Evolutionary conservation across 2,113 vertebrate genomes (phyloP).

Genomic region (Melanostigma gelatinosum): DNA sequence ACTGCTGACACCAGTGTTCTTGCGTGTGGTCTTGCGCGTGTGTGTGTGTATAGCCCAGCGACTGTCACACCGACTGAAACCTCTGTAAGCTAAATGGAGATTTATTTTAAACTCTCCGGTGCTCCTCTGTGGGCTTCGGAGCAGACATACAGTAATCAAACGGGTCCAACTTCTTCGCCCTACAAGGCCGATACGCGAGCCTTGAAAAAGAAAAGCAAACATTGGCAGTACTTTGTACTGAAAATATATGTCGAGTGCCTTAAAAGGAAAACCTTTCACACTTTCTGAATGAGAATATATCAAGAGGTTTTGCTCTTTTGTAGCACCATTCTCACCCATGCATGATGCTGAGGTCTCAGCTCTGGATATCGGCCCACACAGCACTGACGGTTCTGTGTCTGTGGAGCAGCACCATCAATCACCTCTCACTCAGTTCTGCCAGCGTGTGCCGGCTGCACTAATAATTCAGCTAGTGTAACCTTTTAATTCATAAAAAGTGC

Average conservation of each 20-base stretch:
- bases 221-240: neutral
- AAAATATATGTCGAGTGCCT: neutral
- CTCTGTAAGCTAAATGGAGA: conserved; percentile 74
- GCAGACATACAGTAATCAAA: conserved; percentile 52
- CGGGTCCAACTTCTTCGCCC: conserved; percentile 47
- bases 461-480: conserved; percentile 24
- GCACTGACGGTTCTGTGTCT: conserved; percentile 45
- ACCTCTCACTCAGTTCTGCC: neutral
- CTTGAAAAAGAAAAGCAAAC: neutral
- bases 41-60: neutral
- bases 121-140: conserved; percentile 33
- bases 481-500: neutral
- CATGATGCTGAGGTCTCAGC: conserved; percentile 45
- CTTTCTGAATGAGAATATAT: conserved; percentile 21
- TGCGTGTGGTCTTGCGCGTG: conserved; percentile 41
- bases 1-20: conserved; percentile 74
- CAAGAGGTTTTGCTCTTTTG: conserved; percentile 3
- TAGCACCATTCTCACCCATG: conserved; percentile 12
- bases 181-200: conserved; percentile 58
- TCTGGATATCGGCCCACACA: conserved; percentile 40
- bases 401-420: neutral
- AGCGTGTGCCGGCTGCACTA: neutral
- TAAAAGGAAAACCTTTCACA: neutral
- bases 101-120: conserved; percentile 73
- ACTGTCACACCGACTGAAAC: conserved; percentile 75